A percentile compares a stretch with the other conserved stretches of the same genome.
Conservation (phyloP, 2,113 vertebrate genomes). For the Centropristis striata region DNA sequence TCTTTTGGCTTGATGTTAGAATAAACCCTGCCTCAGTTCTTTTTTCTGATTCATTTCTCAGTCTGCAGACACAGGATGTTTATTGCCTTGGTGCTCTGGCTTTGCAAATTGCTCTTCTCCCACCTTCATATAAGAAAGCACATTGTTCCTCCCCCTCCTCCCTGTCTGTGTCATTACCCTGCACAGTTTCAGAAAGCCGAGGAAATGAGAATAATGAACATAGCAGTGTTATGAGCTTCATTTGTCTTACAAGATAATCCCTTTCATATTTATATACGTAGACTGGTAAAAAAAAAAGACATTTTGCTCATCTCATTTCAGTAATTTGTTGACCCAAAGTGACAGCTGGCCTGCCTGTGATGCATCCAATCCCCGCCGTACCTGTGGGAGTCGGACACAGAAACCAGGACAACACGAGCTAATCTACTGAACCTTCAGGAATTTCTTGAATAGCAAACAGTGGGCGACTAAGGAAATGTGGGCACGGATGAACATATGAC, state of each 20-base stretch:
- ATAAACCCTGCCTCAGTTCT: neutral
- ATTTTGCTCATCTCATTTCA: neutral
- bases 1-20: neutral
- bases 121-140: neutral
- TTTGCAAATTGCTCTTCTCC: constrained; percentile 2
- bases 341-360: too few species aligned
- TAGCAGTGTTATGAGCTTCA: too few species aligned
- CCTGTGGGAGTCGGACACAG: neutral
- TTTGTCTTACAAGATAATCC: neutral
- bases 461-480: neutral
- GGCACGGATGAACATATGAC: neutral
- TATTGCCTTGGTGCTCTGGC: neutral
- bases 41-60: neutral
- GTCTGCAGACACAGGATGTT: neutral
- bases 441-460: neutral
- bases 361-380: neutral
- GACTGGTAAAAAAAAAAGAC: neutral
- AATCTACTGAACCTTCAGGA: neutral
- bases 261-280: neutral
- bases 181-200: neutral
- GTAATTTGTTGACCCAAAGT: neutral
- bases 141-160: neutral
- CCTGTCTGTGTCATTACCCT: neutral
- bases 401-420: neutral
- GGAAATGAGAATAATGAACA: neutral